Evolutionary conservation across 2,113 vertebrate species (phyloP).

Genomic region (Acanthisitta chloris): DNA sequence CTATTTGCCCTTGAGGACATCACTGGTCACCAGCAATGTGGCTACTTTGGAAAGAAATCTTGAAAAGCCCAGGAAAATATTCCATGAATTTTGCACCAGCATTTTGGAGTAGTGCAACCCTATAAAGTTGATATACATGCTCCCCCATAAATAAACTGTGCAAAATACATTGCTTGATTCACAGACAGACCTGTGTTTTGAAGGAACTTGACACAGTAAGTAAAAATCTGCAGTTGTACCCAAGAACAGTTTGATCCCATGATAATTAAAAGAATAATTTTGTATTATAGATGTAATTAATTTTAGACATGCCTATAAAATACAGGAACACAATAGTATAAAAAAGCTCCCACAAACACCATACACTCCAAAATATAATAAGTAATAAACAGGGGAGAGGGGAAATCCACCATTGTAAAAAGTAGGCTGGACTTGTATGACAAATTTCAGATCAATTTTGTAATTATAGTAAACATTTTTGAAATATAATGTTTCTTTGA

Average conservation of each 20-base stretch:
- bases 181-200: not conserved
- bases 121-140: not conserved
- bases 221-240: not conserved
- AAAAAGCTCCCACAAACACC: accelerated
- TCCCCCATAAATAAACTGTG: not conserved
- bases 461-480: not conserved
- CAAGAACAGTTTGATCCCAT: not conserved
- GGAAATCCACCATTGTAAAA: accelerated
- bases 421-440: not conserved
- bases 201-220: not conserved
- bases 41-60: not conserved
- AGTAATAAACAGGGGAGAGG: not conserved
- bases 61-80: not conserved
- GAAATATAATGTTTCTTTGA: not conserved
- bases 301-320: not conserved
- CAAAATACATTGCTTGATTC: not conserved
- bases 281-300: not conserved
- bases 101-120: not conserved
- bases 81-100: not conserved
- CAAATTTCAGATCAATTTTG: not conserved
- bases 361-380: not conserved
- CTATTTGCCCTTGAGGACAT: not conserved
- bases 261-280: not conserved
- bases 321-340: not conserved
- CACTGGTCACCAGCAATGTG: not conserved